A percentile compares a stretch with the other conserved stretches of the same genome.
phyloP scores from a whole-genome alignment of 2,888 invertebrate genomes.

The Sthenelais limicola region DNA sequence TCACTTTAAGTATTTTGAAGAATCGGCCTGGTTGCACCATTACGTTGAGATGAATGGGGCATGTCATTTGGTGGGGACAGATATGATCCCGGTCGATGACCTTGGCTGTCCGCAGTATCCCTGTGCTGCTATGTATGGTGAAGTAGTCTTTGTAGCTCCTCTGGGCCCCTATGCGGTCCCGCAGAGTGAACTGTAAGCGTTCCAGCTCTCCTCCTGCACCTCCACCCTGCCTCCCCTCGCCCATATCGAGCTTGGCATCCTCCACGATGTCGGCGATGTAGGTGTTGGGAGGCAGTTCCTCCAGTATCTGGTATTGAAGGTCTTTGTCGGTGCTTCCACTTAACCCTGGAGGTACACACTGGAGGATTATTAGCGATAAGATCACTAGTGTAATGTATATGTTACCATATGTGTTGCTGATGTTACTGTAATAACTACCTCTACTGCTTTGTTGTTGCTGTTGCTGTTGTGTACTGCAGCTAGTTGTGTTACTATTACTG shows the following conservation, averaged over 20 bases:
- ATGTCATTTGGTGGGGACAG: conserved; percentile 42
- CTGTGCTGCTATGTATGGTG: conserved; percentile 42
- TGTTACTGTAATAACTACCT: too few relatives aligned
- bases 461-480: too few relatives aligned
- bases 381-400: too few relatives aligned
- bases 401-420: too few relatives aligned
- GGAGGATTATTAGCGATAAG: conserved; percentile 51
- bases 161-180: conserved; percentile 22
- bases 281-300: conserved; percentile 34
- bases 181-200: conserved; percentile 33
- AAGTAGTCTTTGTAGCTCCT: conserved; percentile 41
- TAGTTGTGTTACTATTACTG: too few relatives aligned
- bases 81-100: conserved; percentile 49
- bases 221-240: neutral
- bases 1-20: conserved; percentile 46
- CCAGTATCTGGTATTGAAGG: conserved; percentile 30
- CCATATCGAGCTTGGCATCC: conserved; percentile 39
- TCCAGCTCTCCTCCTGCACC: conserved; percentile 10
- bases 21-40: conserved; percentile 45
- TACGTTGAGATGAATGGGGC: conserved; percentile 46
- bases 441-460: too few relatives aligned
- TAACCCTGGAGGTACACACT: conserved; percentile 53
- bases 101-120: conserved; percentile 43
- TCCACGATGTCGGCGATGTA: conserved; percentile 37
- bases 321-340: conserved; percentile 49